Conservation (phyloP, 2,797 vertebrate genomes). For the Cossypha niveicapilla region DNA sequence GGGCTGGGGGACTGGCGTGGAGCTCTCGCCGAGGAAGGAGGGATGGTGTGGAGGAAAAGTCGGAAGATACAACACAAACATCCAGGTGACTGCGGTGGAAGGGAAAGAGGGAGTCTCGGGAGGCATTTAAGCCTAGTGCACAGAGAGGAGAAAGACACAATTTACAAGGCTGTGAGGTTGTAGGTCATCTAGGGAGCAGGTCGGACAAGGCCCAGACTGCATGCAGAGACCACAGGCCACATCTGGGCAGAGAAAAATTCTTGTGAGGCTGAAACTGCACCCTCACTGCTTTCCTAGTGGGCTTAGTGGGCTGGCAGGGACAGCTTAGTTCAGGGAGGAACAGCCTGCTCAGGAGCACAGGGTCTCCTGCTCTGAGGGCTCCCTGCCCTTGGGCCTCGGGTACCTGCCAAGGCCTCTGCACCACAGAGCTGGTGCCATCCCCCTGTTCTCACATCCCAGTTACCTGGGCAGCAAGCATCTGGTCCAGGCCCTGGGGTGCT, state of each 20-base stretch:
- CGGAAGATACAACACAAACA: constrained; percentile 80
- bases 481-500: not conserved
- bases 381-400: not conserved
- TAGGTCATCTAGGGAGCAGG: not conserved
- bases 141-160: constrained; percentile 73
- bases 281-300: not conserved
- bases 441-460: not conserved
- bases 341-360: not conserved
- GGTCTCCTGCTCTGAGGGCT: not conserved
- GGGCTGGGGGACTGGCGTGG: constrained; percentile 28
- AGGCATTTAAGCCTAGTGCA: constrained; percentile 76
- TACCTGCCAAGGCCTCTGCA: not conserved
- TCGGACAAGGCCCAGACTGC: not conserved
- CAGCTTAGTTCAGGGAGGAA: not conserved
- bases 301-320: not conserved
- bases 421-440: not conserved
- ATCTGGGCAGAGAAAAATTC: not conserved
- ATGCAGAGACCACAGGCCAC: not conserved
- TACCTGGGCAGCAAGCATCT: not conserved
- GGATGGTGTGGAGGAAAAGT: constrained; percentile 75
- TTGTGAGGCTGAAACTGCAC: accelerated
- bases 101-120: constrained; percentile 66
- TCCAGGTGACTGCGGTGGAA: constrained; percentile 75
- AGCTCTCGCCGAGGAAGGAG: constrained; percentile 70
- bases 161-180: constrained; percentile 60